Conservation (phyloP, 1,140 invertebrate genomes). For the Luehdorfia chinensis region DNA sequence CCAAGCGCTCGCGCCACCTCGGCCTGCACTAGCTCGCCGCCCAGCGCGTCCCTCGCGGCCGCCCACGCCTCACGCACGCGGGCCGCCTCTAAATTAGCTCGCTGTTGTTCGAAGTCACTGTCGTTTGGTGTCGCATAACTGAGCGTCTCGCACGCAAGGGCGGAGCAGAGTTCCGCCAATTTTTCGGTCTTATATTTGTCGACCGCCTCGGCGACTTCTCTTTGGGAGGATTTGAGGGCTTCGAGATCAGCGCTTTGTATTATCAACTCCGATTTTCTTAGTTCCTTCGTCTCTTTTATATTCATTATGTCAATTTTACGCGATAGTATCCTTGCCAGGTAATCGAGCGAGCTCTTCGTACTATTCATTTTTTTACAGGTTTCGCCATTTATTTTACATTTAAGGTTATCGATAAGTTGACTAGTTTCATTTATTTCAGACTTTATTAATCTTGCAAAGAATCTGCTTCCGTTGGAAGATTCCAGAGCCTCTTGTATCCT, state of each 20-base stretch:
- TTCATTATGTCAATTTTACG: constrained; percentile 77
- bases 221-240: constrained; percentile 79
- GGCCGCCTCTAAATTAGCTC: constrained; percentile 55
- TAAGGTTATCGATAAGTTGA: constrained; percentile 83
- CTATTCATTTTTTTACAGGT: constrained; percentile 73
- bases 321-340: constrained; percentile 81
- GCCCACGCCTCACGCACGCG: constrained; percentile 82
- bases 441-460: constrained; percentile 77
- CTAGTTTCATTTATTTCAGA: constrained; percentile 84
- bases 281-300: constrained; percentile 39
- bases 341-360: constrained; percentile 78
- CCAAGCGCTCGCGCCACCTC: constrained; percentile 85
- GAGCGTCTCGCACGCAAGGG: constrained; percentile 81
- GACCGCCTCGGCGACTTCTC: constrained; percentile 79
- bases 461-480: constrained; percentile 71
- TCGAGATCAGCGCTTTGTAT: constrained; percentile 75
- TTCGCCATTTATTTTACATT: constrained; percentile 80
- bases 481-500: constrained; percentile 79
- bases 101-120: constrained; percentile 51
- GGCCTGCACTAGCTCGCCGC: constrained; percentile 83
- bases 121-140: constrained; percentile 72
- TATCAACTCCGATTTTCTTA: constrained; percentile 47
- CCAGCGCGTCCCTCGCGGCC: constrained; percentile 83
- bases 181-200: constrained; percentile 83
- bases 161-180: constrained; percentile 81